Conservation (phyloP, 2,888 invertebrate genomes). For the Lasioglossum villosulum region DNA sequence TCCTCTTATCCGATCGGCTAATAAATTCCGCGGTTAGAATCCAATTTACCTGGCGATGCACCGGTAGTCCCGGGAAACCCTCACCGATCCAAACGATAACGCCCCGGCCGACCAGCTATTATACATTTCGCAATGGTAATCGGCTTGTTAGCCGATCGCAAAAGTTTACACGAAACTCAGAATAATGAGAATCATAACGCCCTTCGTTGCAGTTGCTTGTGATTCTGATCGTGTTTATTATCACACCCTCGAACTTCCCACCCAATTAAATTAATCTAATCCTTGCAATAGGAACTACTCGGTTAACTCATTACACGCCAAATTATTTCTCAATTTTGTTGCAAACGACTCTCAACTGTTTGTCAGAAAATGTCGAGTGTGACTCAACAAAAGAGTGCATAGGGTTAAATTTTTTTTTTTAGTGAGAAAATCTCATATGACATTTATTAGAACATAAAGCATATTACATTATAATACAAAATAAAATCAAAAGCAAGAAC, state of each 20-base stretch:
- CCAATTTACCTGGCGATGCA: background rate
- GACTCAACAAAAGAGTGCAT: no score
- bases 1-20: constrained; percentile 27
- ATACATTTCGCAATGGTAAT: constrained; percentile 9
- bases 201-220: background rate
- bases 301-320: no score
- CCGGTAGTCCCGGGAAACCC: background rate
- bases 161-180: background rate
- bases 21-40: constrained; percentile 28
- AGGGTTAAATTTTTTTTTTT: no score
- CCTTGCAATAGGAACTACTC: background rate
- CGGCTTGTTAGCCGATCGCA: background rate
- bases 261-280: background rate
- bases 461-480: no score
- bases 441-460: no score
- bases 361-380: no score
- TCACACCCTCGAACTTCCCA: background rate
- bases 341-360: no score
- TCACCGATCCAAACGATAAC: background rate
- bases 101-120: background rate
- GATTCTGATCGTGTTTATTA: background rate
- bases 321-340: no score
- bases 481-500: no score
- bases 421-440: no score
- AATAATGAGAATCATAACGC: background rate